Evolutionary conservation across 92 coral and sea anemone genomes (phyloP).

Genomic region (Porites cylindrica): DNA sequence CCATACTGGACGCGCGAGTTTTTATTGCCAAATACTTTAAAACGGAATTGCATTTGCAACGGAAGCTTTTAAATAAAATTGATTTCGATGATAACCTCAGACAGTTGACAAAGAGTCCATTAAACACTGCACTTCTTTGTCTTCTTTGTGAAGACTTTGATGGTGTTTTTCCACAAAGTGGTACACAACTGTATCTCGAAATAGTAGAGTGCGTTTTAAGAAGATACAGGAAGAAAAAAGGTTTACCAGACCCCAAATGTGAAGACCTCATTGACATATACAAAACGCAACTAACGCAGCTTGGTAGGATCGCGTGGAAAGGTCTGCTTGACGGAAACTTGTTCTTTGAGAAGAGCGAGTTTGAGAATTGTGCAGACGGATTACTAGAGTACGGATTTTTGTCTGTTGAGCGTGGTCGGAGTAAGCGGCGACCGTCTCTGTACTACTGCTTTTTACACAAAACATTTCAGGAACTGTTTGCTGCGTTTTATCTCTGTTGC

Average conservation of each 20-base stretch:
- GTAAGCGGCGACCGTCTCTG: constrained; percentile 3
- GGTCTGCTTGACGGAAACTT: constrained; percentile 1
- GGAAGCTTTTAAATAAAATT: background rate
- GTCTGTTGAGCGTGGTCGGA: constrained; percentile 28
- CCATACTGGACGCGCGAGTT: constrained; percentile 14
- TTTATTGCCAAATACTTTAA: constrained; percentile 45
- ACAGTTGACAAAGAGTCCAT: constrained; percentile 34
- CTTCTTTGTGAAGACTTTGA: constrained; percentile 35
- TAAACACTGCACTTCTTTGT: constrained; percentile 50
- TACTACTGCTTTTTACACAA: constrained; percentile 41
- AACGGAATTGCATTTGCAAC: background rate
- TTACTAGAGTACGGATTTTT: constrained; percentile 31
- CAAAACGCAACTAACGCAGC: background rate
- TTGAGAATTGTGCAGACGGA: background rate
- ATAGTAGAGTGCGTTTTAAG: constrained; percentile 31
- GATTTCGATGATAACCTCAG: background rate
- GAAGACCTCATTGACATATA: constrained; percentile 3
- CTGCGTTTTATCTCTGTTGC: constrained; percentile 43
- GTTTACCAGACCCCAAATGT: background rate
- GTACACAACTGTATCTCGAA: background rate
- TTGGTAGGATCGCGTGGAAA: constrained; percentile 37
- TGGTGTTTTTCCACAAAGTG: constrained; percentile 34
- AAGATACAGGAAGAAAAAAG: constrained; percentile 11
- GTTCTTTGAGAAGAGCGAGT: constrained; percentile 16
- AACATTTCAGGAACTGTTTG: constrained; percentile 45